Percentiles rank a stretch among this genome's conserved stretches.
phyloP scores from a whole-genome alignment of 1,140 invertebrate genomes.

The Nebria ingens region DNA sequence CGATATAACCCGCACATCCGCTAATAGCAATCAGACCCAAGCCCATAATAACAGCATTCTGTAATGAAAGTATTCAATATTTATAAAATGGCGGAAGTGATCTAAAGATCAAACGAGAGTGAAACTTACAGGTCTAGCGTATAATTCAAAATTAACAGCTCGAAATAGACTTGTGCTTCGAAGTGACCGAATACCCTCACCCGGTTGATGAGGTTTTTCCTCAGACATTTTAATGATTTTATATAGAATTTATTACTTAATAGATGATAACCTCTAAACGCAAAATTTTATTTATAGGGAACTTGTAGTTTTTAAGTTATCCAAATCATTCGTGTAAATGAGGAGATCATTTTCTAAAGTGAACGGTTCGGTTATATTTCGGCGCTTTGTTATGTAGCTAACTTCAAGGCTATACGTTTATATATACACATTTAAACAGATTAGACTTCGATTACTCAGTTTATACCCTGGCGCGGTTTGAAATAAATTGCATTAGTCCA shows the following conservation, averaged over 20 bases:
- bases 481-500: too few relatives aligned
- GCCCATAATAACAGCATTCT: conserved; percentile 73
- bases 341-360: too few relatives aligned
- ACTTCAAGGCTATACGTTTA: too few relatives aligned
- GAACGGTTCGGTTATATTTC: too few relatives aligned
- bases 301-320: too few relatives aligned
- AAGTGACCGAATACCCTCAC: conserved; percentile 66
- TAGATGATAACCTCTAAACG: background rate
- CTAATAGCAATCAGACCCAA: conserved; percentile 55
- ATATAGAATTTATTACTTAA: too few relatives aligned
- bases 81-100: conserved; percentile 1
- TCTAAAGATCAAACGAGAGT: conserved; percentile 10
- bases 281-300: too few relatives aligned
- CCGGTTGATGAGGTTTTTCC: conserved; percentile 41
- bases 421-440: too few relatives aligned
- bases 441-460: too few relatives aligned
- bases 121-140: conserved; percentile 69
- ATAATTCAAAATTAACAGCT: conserved; percentile 73
- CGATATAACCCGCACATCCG: conserved; percentile 55
- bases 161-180: conserved; percentile 58
- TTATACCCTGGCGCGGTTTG: too few relatives aligned
- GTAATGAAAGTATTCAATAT: conserved; percentile 26
- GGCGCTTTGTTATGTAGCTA: too few relatives aligned
- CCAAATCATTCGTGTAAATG: too few relatives aligned
- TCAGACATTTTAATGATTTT: background rate